phyloP scores from a whole-genome alignment of 2,888 invertebrate genomes.

The Dioctria linearis region DNA sequence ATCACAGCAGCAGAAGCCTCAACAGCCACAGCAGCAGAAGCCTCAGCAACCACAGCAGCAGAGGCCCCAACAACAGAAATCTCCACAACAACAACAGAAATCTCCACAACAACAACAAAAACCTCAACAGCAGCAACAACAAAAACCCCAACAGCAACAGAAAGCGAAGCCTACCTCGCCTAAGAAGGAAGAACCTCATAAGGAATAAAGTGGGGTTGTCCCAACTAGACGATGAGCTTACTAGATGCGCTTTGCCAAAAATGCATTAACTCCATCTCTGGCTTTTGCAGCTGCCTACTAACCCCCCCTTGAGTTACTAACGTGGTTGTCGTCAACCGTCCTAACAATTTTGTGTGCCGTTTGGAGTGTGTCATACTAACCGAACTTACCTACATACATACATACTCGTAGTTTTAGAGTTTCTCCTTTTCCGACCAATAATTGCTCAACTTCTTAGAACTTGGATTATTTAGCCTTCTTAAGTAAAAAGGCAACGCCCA shows the following conservation, averaged over 20 bases:
- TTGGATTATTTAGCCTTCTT: neutral
- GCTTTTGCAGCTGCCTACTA: conserved; percentile 22
- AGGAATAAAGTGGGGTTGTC: neutral
- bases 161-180: conserved; percentile 27
- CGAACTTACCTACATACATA: neutral
- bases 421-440: conserved; percentile 6
- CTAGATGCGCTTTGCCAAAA: conserved; percentile 16
- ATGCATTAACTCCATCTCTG: conserved; percentile 21
- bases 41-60: conserved; percentile 5
- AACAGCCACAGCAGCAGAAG: conserved; percentile 10
- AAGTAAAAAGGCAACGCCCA: neutral
- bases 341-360: conserved; percentile 40
- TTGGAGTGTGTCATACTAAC: conserved; percentile 46
- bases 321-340: conserved; percentile 1
- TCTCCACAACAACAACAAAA: neutral
- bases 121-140: neutral
- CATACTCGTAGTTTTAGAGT: conserved; percentile 7
- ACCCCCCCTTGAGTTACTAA: conserved; percentile 34
- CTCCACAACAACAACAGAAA: conserved; percentile 15
- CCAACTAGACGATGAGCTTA: neutral
- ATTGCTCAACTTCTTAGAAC: conserved; percentile 30
- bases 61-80: neutral
- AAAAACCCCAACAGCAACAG: conserved; percentile 21
- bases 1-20: conserved; percentile 22
- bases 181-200: conserved; percentile 22